Conservation (phyloP, 2,797 vertebrate species). For the Tadarida brasiliensis region DNA sequence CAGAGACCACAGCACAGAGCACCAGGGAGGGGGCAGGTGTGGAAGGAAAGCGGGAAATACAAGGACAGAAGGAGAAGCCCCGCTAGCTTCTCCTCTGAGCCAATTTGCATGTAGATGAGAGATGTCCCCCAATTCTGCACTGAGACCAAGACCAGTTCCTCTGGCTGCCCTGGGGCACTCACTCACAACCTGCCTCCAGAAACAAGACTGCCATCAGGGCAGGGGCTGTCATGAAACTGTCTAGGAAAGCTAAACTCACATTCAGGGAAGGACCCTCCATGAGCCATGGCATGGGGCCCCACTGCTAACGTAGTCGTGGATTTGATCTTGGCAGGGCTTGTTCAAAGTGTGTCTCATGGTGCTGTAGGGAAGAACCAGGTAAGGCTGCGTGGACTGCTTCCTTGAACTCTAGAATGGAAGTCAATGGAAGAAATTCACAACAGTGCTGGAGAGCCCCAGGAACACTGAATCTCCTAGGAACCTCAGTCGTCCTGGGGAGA, state of each 20-base stretch:
- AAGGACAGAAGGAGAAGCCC: neutral
- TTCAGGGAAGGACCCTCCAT: neutral
- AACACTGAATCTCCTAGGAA: neutral
- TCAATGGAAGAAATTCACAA: neutral
- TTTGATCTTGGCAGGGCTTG: neutral
- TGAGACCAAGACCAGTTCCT: neutral
- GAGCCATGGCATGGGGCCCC: neutral
- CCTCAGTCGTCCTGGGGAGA: conserved; percentile 75
- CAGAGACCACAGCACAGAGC: neutral
- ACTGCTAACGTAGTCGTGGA: neutral
- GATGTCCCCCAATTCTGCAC: neutral
- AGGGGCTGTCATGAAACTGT: neutral
- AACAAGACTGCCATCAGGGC: neutral
- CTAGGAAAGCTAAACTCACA: neutral
- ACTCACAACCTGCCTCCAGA: neutral
- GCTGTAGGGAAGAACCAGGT: neutral
- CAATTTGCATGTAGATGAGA: neutral
- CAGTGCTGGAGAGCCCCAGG: accelerated
- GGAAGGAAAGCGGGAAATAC: neutral
- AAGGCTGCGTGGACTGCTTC: neutral
- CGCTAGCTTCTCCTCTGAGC: accelerated
- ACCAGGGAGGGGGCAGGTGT: accelerated
- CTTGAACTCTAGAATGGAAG: neutral
- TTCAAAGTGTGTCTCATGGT: neutral
- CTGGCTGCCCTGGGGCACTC: too few relatives aligned